These are phyloP conservation scores for Hemaris fuciformis DNA, from an alignment of 2,888 invertebrate genomes.

Conservation along the genomic window DNA sequence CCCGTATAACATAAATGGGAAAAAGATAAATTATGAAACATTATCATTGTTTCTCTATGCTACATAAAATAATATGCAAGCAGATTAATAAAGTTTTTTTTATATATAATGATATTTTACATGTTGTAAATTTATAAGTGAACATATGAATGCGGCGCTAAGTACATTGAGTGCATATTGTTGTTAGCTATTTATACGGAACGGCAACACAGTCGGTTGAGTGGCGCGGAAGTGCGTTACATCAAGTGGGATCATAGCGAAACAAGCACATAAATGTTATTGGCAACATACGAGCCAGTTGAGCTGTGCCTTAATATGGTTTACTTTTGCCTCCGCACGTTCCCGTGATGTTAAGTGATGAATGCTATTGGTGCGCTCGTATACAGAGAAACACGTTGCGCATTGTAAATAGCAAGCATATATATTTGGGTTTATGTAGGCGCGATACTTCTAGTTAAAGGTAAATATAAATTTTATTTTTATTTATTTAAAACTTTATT, in stretches of 20 bases:
- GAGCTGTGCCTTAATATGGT: slow-evolving; percentile 30
- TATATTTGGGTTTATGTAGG: background rate
- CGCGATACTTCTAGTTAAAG: background rate
- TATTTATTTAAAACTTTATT: no score
- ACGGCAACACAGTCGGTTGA: background rate
- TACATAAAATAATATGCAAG: no score
- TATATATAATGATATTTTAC: background rate
- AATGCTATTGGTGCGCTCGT: slow-evolving; percentile 29
- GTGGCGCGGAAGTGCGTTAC: slow-evolving; percentile 12
- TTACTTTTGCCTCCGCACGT: slow-evolving; percentile 43
- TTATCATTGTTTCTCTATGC: no score
- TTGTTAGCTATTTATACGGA: background rate
- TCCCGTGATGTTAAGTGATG: slow-evolving; percentile 38
- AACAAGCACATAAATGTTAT: slow-evolving; percentile 35
- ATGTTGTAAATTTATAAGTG: background rate
- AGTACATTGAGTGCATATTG: background rate
- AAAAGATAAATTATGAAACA: no score
- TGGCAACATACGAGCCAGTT: slow-evolving; percentile 27
- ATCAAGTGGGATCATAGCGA: slow-evolving; percentile 23
- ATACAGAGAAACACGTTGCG: slow-evolving; percentile 22
- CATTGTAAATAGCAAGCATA: slow-evolving; percentile 24
- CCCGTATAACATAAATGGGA: no score
- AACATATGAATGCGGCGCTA: background rate
- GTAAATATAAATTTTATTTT: no score
- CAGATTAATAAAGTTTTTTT: no score